Base-by-base conservation (phyloP, 2,797 vertebrate genomes). In the Allobates femoralis region DNA sequence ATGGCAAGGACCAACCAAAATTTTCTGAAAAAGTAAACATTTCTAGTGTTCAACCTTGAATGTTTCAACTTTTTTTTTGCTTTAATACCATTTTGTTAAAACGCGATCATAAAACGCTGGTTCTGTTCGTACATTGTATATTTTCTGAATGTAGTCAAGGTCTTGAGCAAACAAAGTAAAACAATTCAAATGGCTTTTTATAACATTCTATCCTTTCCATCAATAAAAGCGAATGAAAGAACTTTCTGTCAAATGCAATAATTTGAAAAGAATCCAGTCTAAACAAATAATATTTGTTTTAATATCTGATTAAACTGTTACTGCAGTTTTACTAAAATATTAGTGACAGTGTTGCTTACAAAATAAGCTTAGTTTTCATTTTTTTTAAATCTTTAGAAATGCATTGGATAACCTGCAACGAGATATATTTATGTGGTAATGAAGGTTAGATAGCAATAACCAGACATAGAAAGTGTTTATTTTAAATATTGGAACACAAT, bases 31-130 rank as follows among this genome's bases (percentile, higher is more conserved):
- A 74, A 41, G 79, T 64, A 86, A 86, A 81, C 67, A 86, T 81
- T 74, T 32, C 46, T 69, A 15, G 53, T 75, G 56, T 77, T 83
- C 53, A 77, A 78, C 85, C 85, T 86, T 86, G 79, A 76, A 83
- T 56, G 50, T 77, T 86, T 86, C 58, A 78, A 58, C 46, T 56
- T 77, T 69, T 79, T 76, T 77, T 77, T 82, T 75, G 56, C 78
- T 75, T 26, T 81, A 86, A 81, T 46, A 74, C 32, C 56, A 74
- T 66, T 86, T 85, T 81, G 79, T 82, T 66, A 53, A 34, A 86
- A 21, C 21, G 32, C 56, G 71, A 66, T 83, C 50, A 78, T 83
- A 86, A 86, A 86, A 86, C 18, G 73, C 60, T 50, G 50, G 73
- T 67, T 73, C 71, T 53, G 74, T 64, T 75, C 21, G 28, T 77